These are phyloP conservation scores for Pseudoips prasinana DNA, from an alignment of 2,888 invertebrate species.

Conservation along the genomic window DNA sequence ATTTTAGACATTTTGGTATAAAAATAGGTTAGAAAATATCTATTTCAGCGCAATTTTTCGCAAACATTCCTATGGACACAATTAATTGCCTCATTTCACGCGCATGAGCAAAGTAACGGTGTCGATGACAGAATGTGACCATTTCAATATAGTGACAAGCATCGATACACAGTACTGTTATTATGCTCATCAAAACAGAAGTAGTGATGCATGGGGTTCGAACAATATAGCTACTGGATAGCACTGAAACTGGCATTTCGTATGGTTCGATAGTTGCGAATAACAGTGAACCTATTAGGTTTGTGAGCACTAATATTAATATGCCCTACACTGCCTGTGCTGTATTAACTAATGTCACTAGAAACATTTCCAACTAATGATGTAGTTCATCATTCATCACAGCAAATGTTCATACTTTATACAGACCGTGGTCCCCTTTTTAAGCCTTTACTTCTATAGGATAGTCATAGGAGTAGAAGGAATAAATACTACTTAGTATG, in stretches of 20 bases:
- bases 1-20: no score
- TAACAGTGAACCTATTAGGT: slow-evolving; percentile 16
- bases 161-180: slow-evolving; percentile 58
- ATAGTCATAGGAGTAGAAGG: no score
- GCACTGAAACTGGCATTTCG: slow-evolving; percentile 11
- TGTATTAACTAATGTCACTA: no score
- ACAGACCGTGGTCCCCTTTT: no score
- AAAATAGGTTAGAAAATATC: no score
- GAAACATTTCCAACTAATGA: no score
- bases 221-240: neutral
- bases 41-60: no score
- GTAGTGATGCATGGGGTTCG: slow-evolving; percentile 26
- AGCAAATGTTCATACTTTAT: no score
- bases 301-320: neutral
- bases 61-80: slow-evolving; percentile 1
- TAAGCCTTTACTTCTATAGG: no score
- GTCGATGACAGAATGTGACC: slow-evolving; percentile 49
- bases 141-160: slow-evolving; percentile 55
- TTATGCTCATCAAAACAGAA: slow-evolving; percentile 27
- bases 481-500: no score
- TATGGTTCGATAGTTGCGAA: slow-evolving; percentile 31
- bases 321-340: no score
- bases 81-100: slow-evolving; percentile 55
- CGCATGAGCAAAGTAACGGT: slow-evolving; percentile 63
- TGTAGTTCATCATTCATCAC: no score